A percentile compares a stretch with the other conserved stretches of the same genome.
Evolutionary conservation across 2,113 vertebrate species (phyloP).

Genomic region (Piaya cayana): DNA sequence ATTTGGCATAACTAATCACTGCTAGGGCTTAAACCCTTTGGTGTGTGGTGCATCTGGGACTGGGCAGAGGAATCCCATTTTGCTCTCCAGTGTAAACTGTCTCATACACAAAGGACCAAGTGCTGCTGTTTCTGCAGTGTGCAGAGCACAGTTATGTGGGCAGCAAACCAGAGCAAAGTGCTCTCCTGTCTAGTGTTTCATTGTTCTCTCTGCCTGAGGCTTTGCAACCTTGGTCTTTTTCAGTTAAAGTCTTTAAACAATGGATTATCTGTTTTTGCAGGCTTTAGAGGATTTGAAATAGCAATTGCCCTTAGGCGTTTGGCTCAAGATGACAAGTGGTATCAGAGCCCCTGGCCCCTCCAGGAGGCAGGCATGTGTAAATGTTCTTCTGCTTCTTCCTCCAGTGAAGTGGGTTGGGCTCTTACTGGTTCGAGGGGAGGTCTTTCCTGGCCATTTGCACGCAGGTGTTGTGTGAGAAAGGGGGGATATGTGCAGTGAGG

Average conservation of each 20-base stretch:
- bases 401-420: background rate
- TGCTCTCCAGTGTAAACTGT: background rate
- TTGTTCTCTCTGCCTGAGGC: constrained; percentile 48
- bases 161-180: constrained; percentile 11
- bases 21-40: background rate
- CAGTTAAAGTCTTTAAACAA: constrained; percentile 65
- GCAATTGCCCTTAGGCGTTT: constrained; percentile 49
- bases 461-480: background rate
- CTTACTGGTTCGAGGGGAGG: background rate
- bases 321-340: constrained; percentile 49
- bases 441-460: background rate
- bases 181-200: constrained; percentile 25
- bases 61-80: background rate
- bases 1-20: background rate
- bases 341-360: constrained; percentile 1
- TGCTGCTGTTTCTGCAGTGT: background rate
- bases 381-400: background rate
- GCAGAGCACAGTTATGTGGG: background rate
- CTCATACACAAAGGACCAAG: background rate
- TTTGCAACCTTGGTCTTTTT: constrained; percentile 46
- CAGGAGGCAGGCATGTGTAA: background rate
- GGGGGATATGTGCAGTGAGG: background rate
- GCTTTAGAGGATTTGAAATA: constrained; percentile 62
- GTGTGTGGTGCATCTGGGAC: background rate
- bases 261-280: constrained; percentile 58